Percentiles rank a stretch among this genome's conserved stretches.
These are phyloP conservation scores for Drosophila paracracens DNA, from an alignment of 2,888 invertebrate genomes.

Conservation along the genomic window DNA sequence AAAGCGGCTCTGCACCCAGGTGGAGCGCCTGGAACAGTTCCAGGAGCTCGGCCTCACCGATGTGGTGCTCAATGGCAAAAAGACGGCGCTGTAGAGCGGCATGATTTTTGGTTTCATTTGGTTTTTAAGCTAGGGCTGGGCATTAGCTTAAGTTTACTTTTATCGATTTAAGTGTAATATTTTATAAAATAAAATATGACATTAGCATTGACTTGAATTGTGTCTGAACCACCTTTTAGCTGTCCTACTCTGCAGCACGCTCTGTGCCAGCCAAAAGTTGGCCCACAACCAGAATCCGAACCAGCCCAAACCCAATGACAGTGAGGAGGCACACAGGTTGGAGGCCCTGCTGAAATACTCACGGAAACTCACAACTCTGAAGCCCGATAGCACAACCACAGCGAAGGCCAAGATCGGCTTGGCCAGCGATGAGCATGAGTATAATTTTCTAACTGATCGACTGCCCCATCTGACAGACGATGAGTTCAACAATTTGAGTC, in stretches of 20 bases:
- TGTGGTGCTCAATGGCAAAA: conserved; percentile 65
- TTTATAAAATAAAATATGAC: conserved; percentile 73
- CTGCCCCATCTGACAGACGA: conserved; percentile 66
- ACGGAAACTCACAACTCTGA: conserved; percentile 1
- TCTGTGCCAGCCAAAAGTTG: conserved; percentile 15
- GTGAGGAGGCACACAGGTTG: conserved; percentile 19
- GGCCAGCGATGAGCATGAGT: conserved; percentile 35
- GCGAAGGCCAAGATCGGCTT: background rate
- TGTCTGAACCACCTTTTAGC: conserved; percentile 31
- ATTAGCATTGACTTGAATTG: conserved; percentile 1
- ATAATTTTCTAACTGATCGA: conserved; percentile 57
- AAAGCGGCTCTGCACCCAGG: conserved; percentile 64
- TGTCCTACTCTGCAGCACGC: conserved; percentile 29
- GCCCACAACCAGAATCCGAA: background rate
- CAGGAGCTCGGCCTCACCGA: conserved; percentile 60
- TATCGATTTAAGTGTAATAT: conserved; percentile 54
- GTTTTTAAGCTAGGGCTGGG: conserved; percentile 14
- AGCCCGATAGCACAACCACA: conserved; percentile 19
- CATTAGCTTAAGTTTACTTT: conserved; percentile 42
- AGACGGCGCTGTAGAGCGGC: conserved; percentile 40
- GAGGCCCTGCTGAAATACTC: conserved; percentile 12
- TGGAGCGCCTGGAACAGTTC: conserved; percentile 69
- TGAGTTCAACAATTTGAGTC: conserved; percentile 63
- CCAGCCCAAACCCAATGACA: background rate
- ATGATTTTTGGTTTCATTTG: background rate